Percentiles rank a stretch among this genome's conserved stretches.
phyloP scores from a whole-genome alignment of 2,888 invertebrate genomes.

The Ichneumoninae sp. region DNA sequence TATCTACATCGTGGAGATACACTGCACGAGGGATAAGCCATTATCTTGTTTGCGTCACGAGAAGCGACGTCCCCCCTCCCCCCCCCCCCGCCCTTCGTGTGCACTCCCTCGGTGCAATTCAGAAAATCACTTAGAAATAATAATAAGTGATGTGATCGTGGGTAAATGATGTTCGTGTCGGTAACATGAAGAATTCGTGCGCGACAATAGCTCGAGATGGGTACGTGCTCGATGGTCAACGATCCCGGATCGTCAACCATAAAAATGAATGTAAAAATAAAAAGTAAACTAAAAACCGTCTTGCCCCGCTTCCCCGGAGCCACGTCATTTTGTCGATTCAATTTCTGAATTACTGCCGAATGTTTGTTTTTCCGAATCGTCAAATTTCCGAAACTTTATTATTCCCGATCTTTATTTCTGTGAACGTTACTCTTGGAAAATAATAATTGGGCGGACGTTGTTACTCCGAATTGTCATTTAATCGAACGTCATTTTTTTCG shows the following conservation, averaged over 20 bases:
- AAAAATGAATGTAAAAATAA: conserved; percentile 4
- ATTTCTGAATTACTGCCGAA: too few species aligned
- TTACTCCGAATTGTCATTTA: too few species aligned
- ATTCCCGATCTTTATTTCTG: too few species aligned
- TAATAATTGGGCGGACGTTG: too few species aligned
- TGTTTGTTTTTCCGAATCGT: too few species aligned
- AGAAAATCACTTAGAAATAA: conserved; percentile 83
- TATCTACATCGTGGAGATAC: conserved; percentile 79
- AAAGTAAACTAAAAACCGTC: background rate
- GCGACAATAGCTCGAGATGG: conserved; percentile 43
- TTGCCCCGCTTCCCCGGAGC: background rate
- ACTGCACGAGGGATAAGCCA: conserved; percentile 74
- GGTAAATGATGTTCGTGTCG: conserved; percentile 31
- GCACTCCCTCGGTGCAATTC: conserved; percentile 77
- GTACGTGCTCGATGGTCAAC: conserved; percentile 10
- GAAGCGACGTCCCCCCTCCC: conserved; percentile 75
- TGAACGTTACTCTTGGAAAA: too few species aligned
- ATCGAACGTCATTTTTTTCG: too few species aligned
- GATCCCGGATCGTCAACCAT: conserved; percentile 37
- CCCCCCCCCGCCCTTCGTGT: conserved; percentile 66
- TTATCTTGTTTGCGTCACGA: conserved; percentile 83
- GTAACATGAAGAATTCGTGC: conserved; percentile 8
- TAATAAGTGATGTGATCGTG: conserved; percentile 71
- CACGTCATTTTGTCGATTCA: too few species aligned
- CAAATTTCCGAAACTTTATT: too few species aligned